These are phyloP conservation scores for Drosophila subquinaria DNA, from an alignment of 2,888 invertebrate genomes.

Conservation along the genomic window DNA sequence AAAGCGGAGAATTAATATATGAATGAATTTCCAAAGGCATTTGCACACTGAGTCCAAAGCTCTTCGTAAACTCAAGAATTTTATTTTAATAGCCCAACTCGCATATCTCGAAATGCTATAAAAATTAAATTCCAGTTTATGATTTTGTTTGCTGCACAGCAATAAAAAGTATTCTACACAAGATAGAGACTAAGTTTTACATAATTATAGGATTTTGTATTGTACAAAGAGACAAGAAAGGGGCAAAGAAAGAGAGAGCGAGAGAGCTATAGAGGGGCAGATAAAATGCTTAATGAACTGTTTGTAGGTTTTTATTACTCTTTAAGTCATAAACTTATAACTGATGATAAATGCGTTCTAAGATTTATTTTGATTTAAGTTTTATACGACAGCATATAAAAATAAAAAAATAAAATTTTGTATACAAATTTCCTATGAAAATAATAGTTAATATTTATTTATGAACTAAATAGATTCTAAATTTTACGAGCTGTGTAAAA, in stretches of 20 bases:
- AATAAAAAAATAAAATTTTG: background rate
- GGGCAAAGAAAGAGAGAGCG: background rate
- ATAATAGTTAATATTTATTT: background rate
- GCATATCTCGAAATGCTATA: conserved; percentile 21
- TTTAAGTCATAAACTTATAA: conserved; percentile 1
- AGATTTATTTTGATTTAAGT: background rate
- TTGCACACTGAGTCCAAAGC: conserved; percentile 39
- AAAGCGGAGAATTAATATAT: conserved; percentile 43
- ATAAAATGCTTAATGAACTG: conserved; percentile 6
- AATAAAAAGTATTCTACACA: conserved; percentile 22
- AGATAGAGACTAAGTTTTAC: background rate
- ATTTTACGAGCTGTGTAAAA: too few relatives aligned
- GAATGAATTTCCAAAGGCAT: conserved; percentile 61
- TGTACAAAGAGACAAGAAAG: too few relatives aligned
- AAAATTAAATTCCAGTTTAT: conserved; percentile 49
- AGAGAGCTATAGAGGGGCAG: background rate
- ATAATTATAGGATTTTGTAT: background rate
- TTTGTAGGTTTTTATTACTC: conserved; percentile 8
- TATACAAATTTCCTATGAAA: background rate
- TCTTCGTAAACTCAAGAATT: conserved; percentile 5
- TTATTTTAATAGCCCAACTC: conserved; percentile 13
- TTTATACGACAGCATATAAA: background rate
- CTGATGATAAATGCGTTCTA: background rate
- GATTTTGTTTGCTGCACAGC: conserved; percentile 25
- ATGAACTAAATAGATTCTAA: too few relatives aligned